A percentile compares a stretch with the other conserved stretches of the same genome.
These are phyloP conservation scores for Dunckerocampus dactyliophorus DNA, from an alignment of 2,113 vertebrate species.

Conservation along the genomic window DNA sequence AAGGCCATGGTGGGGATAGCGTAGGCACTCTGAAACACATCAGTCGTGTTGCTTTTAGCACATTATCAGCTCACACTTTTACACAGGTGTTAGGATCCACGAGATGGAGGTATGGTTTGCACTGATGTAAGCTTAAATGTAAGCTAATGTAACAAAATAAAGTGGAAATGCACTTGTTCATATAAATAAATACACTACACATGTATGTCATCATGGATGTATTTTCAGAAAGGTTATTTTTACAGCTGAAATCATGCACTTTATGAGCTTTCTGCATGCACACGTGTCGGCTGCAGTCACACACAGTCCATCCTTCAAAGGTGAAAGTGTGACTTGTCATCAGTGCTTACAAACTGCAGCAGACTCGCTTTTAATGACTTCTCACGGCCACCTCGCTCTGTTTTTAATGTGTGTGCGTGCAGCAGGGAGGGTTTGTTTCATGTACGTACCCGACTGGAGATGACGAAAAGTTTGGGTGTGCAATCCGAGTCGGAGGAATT, in stretches of 20 bases:
- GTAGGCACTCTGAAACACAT: constrained; percentile 82
- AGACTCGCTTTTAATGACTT: constrained; percentile 24
- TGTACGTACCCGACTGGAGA: constrained; percentile 84
- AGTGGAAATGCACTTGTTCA: neutral
- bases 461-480: constrained; percentile 83
- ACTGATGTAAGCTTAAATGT: neutral
- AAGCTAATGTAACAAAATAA: neutral
- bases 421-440: constrained; percentile 1
- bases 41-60: constrained; percentile 27
- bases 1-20: constrained; percentile 97
- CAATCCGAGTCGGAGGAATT: constrained; percentile 84
- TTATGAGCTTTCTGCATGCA: constrained; percentile 16
- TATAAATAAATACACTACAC: neutral
- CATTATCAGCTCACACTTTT: constrained; percentile 32
- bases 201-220: neutral
- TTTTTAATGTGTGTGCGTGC: neutral
- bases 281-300: constrained; percentile 21
- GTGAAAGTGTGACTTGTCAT: constrained; percentile 43
- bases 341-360: constrained; percentile 22
- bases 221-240: constrained; percentile 1
- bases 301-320: constrained; percentile 11
- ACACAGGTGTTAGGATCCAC: constrained; percentile 8
- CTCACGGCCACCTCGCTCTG: constrained; percentile 11
- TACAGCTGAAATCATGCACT: constrained; percentile 14
- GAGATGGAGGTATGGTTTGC: constrained; percentile 21